phyloP scores from a whole-genome alignment of 1,140 invertebrate genomes.

The Sesamia nonagrioides region DNA sequence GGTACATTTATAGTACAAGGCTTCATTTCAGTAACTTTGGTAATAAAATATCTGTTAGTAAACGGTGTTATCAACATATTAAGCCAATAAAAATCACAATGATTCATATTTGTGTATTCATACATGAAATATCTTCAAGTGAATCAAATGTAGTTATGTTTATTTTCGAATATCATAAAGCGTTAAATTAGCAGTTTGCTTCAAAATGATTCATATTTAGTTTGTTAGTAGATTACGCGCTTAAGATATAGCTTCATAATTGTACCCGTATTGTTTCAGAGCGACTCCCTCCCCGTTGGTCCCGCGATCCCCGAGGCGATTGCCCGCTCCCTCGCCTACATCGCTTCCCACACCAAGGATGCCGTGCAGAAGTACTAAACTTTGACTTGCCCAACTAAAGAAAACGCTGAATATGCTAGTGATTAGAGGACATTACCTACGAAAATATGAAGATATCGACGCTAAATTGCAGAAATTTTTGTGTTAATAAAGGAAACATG shows the following conservation, averaged over 20 bases:
- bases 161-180: too few species aligned
- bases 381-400: not conserved
- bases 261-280: not conserved
- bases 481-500: constrained; percentile 42
- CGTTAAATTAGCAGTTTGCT: too few species aligned
- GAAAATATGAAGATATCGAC: not conserved
- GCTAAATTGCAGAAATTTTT: constrained; percentile 25
- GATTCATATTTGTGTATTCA: not conserved
- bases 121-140: not conserved
- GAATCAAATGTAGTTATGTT: not conserved
- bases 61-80: not conserved
- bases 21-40: not conserved
- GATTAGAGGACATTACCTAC: not conserved
- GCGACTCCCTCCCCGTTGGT: constrained; percentile 27
- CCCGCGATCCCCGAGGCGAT: constrained; percentile 5
- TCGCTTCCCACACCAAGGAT: not conserved
- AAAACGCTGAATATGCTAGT: not conserved
- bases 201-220: too few species aligned
- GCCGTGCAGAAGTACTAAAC: constrained; percentile 22
- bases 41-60: not conserved
- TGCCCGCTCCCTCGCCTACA: constrained; percentile 23
- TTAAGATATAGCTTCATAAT: too few species aligned
- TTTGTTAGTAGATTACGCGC: too few species aligned
- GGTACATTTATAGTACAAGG: not conserved
- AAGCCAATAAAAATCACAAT: not conserved